phyloP scores from a whole-genome alignment of 1,140 invertebrate species.

The Platyura marginata region DNA sequence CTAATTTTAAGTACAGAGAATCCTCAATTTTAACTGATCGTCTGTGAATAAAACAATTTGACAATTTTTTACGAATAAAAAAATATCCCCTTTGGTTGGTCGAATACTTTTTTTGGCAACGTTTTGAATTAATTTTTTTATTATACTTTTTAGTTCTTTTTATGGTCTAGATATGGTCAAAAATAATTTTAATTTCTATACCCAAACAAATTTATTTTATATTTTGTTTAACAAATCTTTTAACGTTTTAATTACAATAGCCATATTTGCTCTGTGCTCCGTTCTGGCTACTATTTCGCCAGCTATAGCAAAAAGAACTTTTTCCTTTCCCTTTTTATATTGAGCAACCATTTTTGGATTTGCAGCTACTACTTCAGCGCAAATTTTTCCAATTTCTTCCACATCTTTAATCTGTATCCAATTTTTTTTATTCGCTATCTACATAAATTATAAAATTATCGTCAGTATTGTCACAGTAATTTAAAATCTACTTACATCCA shows the following conservation, averaged over 20 bases:
- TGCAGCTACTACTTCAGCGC: constrained; percentile 36
- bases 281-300: constrained; percentile 35
- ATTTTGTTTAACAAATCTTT: constrained; percentile 22
- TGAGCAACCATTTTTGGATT: constrained; percentile 45
- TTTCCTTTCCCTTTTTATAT: constrained; percentile 49
- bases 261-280: constrained; percentile 46
- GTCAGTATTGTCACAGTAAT: constrained; percentile 3
- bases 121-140: too few relatives aligned
- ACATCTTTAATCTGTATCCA: constrained; percentile 43
- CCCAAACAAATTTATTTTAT: too few relatives aligned
- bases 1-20: too few relatives aligned
- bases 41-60: too few relatives aligned
- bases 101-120: too few relatives aligned
- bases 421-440: constrained; percentile 42
- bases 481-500: constrained; percentile 21
- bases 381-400: constrained; percentile 35
- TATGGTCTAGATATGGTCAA: too few relatives aligned
- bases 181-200: too few relatives aligned
- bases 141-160: too few relatives aligned
- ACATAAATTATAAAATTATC: constrained; percentile 1
- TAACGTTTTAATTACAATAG: constrained; percentile 32
- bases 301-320: constrained; percentile 41
- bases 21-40: too few relatives aligned
- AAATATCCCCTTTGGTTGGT: too few relatives aligned
- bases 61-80: too few relatives aligned